Evolutionary conservation across 2,113 vertebrate genomes (phyloP), one percentile per base, ranked within the genome.

Genomic region (Columba livia): DNA sequence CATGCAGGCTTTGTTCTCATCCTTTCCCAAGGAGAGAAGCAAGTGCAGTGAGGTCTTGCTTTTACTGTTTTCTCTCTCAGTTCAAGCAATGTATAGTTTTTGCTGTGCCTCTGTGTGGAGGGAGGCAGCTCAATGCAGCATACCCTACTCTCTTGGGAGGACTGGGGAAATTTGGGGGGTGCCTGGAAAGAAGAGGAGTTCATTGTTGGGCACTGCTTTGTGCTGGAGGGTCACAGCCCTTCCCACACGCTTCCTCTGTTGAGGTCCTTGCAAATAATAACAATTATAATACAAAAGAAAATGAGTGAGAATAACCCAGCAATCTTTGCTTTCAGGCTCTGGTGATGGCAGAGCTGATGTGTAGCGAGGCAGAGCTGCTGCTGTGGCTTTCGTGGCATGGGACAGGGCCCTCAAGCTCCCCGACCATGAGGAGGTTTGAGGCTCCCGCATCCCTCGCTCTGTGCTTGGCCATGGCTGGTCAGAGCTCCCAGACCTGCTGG

Each of bases 401-500:
- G 32, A 34, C 48, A 67, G 48, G 28, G 29, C 31, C 9, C 31
- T 75, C 0, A 0, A 50, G 65, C 42, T 93, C 26, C 56, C 48
- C 10, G 0, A 0, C 17, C 69, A 21, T 0, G 2, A 58, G 13
- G 64, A 50, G 69, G 32, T 74, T 21, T 74, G 66, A 65, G 38
- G n/a, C 40, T 84, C 40, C 38, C 8, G 38, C 38, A 10, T 85
- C 60, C 58, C 82, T 91, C 82, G 44, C 40, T 67, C 18, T 36
- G 18, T 36, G 42, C 51, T 79, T 81, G 60, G 42, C 70, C 20
- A 9, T 1, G 6, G 53, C 53, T 80, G 51, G 26, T 61, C 0
- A 0, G 50, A 83, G 51, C 58, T 84, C 26, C 57, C 0, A 0
- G 21, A 44, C 16, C 20, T 14, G 1, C 25, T 0, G 0, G 34